Conservation (phyloP, 2,888 invertebrate genomes). For the Zaprionus obscuricornis region DNA sequence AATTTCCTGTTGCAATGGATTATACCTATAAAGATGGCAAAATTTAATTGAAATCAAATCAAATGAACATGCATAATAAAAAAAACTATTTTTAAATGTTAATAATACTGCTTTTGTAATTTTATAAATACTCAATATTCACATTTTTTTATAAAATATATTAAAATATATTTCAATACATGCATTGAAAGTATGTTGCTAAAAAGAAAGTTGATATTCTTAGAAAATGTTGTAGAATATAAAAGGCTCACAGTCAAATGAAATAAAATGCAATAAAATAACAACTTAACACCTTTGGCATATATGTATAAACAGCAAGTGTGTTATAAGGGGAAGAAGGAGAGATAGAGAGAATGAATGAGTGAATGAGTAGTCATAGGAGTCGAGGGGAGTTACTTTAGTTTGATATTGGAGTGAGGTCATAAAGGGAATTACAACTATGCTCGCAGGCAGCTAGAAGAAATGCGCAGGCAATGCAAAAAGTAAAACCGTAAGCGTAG, state of each 20-base stretch:
- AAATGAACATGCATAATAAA: too few relatives aligned
- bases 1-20: too few relatives aligned
- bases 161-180: too few relatives aligned
- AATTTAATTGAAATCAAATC: too few relatives aligned
- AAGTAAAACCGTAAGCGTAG: slow-evolving; percentile 71
- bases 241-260: slow-evolving; percentile 59
- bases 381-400: too few relatives aligned
- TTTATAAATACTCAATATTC: too few relatives aligned
- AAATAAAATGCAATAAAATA: slow-evolving; percentile 75
- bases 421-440: slow-evolving; percentile 56
- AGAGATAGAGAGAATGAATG: background rate
- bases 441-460: slow-evolving; percentile 34
- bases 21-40: too few relatives aligned
- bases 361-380: background rate
- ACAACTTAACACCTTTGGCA: slow-evolving; percentile 73
- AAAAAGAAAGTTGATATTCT: slow-evolving; percentile 42
- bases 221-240: slow-evolving; percentile 32
- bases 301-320: slow-evolving; percentile 47
- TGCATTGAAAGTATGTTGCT: too few relatives aligned
- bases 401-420: too few relatives aligned
- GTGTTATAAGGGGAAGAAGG: background rate
- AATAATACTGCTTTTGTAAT: too few relatives aligned
- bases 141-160: slow-evolving; percentile 7
- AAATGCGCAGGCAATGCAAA: slow-evolving; percentile 71
- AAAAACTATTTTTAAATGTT: too few relatives aligned